Conservation (phyloP, 2,113 vertebrate species). For the Nannobrachium achirus region DNA sequence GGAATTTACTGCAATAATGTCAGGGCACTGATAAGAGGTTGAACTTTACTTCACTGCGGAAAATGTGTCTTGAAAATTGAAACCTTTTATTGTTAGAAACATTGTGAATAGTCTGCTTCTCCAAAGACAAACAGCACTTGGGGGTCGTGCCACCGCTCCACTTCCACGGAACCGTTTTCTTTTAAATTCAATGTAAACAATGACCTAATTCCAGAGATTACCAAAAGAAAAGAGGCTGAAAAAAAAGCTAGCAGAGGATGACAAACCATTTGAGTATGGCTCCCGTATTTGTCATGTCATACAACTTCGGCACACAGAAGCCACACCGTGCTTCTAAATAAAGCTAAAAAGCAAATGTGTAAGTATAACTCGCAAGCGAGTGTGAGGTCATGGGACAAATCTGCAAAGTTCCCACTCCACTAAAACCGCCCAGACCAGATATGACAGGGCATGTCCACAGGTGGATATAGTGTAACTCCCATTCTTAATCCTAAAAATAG, state of each 20-base stretch:
- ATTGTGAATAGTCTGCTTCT: not conserved
- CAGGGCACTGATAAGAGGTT: conserved; percentile 13
- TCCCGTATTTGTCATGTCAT: not conserved
- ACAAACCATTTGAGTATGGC: not conserved
- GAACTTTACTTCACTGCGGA: conserved; percentile 8
- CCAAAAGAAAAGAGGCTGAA: not conserved
- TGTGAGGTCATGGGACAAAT: conserved; percentile 29
- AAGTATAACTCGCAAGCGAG: conserved; percentile 7
- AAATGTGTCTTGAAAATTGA: not conserved
- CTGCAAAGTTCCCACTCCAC: conserved; percentile 17
- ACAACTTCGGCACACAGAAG: conserved; percentile 2
- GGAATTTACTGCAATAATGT: not conserved
- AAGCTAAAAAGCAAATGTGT: not conserved
- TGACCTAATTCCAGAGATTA: not conserved
- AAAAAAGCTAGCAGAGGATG: not conserved
- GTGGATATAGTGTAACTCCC: conserved; percentile 37
- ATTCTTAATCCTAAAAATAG: conserved; percentile 59
- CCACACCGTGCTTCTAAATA: conserved; percentile 7
- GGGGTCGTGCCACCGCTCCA: not conserved
- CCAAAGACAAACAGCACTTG: not conserved
- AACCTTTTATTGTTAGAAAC: conserved; percentile 4
- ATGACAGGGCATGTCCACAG: conserved; percentile 39
- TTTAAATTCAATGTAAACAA: not conserved
- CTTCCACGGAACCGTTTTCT: not conserved
- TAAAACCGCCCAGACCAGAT: conserved; percentile 29